phyloP scores from a whole-genome alignment of 2,888 invertebrate genomes.

The Stenichneumon culpator region DNA sequence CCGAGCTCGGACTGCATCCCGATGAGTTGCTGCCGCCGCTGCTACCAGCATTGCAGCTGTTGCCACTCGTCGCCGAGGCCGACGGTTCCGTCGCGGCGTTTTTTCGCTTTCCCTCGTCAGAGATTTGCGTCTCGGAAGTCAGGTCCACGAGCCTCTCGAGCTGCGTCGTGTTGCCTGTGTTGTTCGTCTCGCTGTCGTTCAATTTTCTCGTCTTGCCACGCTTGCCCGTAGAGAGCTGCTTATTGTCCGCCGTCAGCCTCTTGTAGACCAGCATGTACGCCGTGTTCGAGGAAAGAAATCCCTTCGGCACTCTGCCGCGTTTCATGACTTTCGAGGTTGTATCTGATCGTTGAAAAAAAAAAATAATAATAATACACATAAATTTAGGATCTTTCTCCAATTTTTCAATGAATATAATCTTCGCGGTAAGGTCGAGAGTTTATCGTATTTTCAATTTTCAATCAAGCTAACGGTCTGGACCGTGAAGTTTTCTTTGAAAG shows the following conservation, averaged over 20 bases:
- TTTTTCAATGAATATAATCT: not conserved
- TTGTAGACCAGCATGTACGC: constrained; percentile 89
- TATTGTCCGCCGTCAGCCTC: constrained; percentile 66
- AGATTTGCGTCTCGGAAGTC: constrained; percentile 44
- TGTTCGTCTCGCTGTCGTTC: constrained; percentile 67
- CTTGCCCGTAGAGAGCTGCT: constrained; percentile 28
- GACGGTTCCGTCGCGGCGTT: constrained; percentile 61
- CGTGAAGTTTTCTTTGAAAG: too few species aligned
- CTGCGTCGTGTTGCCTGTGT: constrained; percentile 57
- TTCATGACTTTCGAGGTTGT: constrained; percentile 79
- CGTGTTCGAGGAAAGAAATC: constrained; percentile 86
- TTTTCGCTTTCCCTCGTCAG: constrained; percentile 64
- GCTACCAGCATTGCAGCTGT: constrained; percentile 5
- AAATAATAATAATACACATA: constrained; percentile 14
- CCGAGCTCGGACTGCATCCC: constrained; percentile 12
- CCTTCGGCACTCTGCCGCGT: constrained; percentile 83
- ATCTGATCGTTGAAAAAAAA: constrained; percentile 72
- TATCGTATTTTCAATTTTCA: too few species aligned
- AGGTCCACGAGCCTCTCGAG: constrained; percentile 69
- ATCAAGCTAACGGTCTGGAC: too few species aligned
- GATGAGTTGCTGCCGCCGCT: constrained; percentile 12
- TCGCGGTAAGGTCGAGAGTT: too few species aligned
- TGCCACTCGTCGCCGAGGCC: constrained; percentile 19
- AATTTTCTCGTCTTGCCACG: constrained; percentile 55
- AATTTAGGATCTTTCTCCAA: not conserved